Conservation (phyloP, 2,888 invertebrate species). For the Zeuzera pyrina region DNA sequence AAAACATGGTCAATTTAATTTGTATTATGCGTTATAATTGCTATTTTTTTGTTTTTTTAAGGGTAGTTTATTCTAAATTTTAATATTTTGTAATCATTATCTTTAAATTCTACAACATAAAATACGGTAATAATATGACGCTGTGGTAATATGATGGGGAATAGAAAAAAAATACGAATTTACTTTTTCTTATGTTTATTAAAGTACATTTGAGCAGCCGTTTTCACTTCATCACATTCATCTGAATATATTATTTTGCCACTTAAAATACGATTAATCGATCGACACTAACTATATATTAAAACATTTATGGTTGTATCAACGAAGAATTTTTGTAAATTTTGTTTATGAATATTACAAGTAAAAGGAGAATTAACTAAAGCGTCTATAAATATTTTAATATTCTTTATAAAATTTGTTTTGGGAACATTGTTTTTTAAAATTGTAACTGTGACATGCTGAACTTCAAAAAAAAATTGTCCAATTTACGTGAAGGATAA, state of each 20-base stretch:
- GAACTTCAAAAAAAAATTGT: neutral
- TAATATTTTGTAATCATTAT: too few relatives aligned
- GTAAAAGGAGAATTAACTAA: neutral
- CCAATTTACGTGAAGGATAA: neutral
- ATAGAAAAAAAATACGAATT: too few relatives aligned
- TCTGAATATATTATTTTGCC: neutral
- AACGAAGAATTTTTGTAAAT: neutral
- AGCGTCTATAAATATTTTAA: neutral
- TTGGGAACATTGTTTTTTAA: neutral
- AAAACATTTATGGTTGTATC: neutral
- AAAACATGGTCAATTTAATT: too few relatives aligned
- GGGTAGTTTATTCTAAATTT: too few relatives aligned
- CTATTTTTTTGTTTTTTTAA: too few relatives aligned
- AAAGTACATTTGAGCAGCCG: neutral
- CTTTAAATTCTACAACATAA: too few relatives aligned
- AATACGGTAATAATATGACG: too few relatives aligned
- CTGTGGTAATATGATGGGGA: too few relatives aligned
- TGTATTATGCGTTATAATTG: too few relatives aligned
- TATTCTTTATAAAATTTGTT: neutral
- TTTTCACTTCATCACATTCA: neutral
- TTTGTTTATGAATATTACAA: neutral
- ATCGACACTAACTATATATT: slow-evolving; percentile 1
- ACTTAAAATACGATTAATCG: neutral
- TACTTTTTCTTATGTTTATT: slow-evolving; percentile 1
- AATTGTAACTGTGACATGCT: neutral